phyloP scores from a whole-genome alignment of 2,113 vertebrate genomes.

The Neodon shergylaensis region DNA sequence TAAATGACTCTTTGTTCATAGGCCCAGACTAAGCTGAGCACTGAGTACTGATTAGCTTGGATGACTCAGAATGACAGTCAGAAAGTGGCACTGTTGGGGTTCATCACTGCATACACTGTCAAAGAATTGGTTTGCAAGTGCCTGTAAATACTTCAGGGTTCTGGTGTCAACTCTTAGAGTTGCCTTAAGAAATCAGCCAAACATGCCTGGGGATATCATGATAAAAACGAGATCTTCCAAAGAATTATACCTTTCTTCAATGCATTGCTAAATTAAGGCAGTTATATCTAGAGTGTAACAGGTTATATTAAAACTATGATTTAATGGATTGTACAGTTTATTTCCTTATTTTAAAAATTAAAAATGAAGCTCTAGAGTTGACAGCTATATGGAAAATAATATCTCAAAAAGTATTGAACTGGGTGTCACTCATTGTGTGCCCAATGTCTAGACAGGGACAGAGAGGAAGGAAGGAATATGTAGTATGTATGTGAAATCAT shows the following conservation, averaged over 20 bases:
- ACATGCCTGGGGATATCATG: neutral
- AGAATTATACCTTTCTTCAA: neutral
- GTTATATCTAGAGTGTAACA: neutral
- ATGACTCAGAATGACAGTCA: neutral
- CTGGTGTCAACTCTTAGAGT: neutral
- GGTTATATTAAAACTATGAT: neutral
- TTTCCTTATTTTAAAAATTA: neutral
- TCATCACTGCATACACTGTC: neutral
- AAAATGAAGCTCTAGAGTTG: neutral
- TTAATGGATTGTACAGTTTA: neutral
- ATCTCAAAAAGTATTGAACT: neutral
- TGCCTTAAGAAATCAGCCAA: neutral
- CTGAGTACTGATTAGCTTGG: conserved; percentile 53
- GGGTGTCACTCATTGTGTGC: neutral
- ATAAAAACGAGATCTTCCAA: neutral
- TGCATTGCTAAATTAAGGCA: neutral
- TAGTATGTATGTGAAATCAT: rapidly evolving
- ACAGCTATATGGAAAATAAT: neutral
- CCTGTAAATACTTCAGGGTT: neutral
- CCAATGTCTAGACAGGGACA: neutral
- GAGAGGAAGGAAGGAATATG: neutral
- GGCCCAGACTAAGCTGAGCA: neutral
- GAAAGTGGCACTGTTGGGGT: conserved; percentile 24
- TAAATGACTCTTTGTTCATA: conserved; percentile 50
- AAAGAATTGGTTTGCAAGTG: neutral